Base-by-base conservation (phyloP, 2,113 vertebrate genomes). In the Zosterops lateralis region DNA sequence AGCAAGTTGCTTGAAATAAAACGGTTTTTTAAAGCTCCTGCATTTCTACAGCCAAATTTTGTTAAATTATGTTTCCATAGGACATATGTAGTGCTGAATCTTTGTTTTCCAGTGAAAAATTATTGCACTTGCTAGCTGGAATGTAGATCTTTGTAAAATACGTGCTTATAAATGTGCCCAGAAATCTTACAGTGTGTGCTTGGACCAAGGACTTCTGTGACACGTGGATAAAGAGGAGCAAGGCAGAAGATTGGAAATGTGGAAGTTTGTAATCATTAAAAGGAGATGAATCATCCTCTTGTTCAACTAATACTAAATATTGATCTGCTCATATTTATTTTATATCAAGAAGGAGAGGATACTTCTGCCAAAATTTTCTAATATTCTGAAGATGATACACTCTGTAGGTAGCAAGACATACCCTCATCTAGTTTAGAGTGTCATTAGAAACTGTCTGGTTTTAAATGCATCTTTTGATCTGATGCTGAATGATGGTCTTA, bases 401-500 rank as follows among this genome's bases (percentile, higher is more conserved):
- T 79, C 2, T 40, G 15, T 32, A 50, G 10, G 19, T 42, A 74
- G 57, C 13, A 57, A 45, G 51, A 25, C 1, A 2, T n/a, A 25
- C 11, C 17, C 20, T 34, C 7, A 14, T 48, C 24, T 73, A 29
- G 14, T 53, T 80, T 38, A 28, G 16, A 36, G 31, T 68, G 40
- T 51, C 68, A 47, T 26, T 73, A 65, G 88, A 65, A 77, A 47
- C 26, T 71, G 21, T 3, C 34, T 81, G 40, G 3, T 42, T 78
- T 57, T 12, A 84, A 84, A 56, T 34, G 12, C 5, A 42, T 21
- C 22, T 72, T 80, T 54, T 28, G 28, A 9, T 73, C 36, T 53
- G 31, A 77, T 10, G 7, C 31, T 0, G 0, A 32, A 38, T 15
- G 26, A 18, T 42, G 34, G 7, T 32, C 53, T 58, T 34, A 22